phyloP scores from a whole-genome alignment of 2,113 vertebrate species.

The Fulica atra region DNA sequence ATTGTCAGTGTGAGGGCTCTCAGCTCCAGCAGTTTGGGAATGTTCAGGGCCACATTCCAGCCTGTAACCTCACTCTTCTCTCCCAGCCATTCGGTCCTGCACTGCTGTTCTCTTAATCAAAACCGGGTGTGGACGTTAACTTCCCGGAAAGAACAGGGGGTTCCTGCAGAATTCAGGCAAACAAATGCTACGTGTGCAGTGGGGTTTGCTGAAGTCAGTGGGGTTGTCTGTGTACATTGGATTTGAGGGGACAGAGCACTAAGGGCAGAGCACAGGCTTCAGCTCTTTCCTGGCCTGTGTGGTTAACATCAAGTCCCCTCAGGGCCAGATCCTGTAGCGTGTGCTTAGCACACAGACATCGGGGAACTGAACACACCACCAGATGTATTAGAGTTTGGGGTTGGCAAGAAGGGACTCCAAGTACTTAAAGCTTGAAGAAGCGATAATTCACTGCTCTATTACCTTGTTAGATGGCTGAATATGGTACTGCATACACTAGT shows the following conservation, averaged over 20 bases:
- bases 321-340: not conserved
- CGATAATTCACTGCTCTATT: not conserved
- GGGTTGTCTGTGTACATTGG: not conserved
- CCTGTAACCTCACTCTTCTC: not conserved
- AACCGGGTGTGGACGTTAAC: not conserved
- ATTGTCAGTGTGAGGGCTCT: not conserved
- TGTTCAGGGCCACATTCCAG: not conserved
- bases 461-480: not conserved
- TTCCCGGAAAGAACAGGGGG: not conserved
- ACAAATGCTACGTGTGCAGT: not conserved
- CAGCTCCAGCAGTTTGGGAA: not conserved
- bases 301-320: not conserved
- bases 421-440: slow-evolving; percentile 30
- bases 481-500: not conserved
- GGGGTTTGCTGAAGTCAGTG: not conserved
- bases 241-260: not conserved
- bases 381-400: slow-evolving; percentile 2
- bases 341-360: slow-evolving; percentile 62
- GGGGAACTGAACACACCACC: slow-evolving; percentile 31
- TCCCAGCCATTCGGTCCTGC: not conserved
- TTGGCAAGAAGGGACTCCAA: slow-evolving; percentile 20
- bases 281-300: not conserved
- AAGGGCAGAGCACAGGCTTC: not conserved
- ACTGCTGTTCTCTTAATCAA: not conserved
- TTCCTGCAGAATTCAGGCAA: not conserved